phyloP scores from a whole-genome alignment of 1,140 invertebrate species.

The Grapholita molesta region DNA sequence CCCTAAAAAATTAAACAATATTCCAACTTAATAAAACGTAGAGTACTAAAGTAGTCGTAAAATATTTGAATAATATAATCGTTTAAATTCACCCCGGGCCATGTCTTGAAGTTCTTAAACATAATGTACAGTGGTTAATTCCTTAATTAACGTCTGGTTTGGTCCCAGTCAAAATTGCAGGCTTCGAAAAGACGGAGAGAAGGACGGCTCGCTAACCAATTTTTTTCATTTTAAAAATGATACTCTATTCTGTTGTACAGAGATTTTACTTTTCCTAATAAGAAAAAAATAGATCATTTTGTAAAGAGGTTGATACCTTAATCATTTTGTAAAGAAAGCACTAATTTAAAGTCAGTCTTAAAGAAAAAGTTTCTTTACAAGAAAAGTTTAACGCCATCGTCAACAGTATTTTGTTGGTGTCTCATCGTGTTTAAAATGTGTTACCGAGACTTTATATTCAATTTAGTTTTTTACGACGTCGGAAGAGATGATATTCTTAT shows the following conservation, averaged over 20 bases:
- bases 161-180: background rate
- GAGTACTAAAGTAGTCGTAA: background rate
- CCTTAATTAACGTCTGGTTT: constrained; percentile 12
- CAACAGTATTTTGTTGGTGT: too few relatives aligned
- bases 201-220: background rate
- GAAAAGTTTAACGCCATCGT: too few relatives aligned
- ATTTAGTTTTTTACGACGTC: too few relatives aligned
- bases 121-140: constrained; percentile 6
- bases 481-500: too few relatives aligned
- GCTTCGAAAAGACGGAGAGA: background rate
- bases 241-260: background rate
- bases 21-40: background rate
- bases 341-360: too few relatives aligned
- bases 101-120: background rate
- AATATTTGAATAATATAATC: background rate
- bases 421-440: too few relatives aligned
- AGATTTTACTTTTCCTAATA: background rate
- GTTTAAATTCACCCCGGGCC: background rate
- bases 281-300: background rate
- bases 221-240: background rate
- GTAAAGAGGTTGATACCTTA: background rate
- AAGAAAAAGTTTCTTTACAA: too few relatives aligned
- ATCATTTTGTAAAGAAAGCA: background rate
- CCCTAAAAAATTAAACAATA: background rate
- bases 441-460: too few relatives aligned